Percentiles rank a stretch among this genome's conserved stretches.
Evolutionary conservation across 2,797 vertebrate species (phyloP).

Genomic region (Danio tinwini): DNA sequence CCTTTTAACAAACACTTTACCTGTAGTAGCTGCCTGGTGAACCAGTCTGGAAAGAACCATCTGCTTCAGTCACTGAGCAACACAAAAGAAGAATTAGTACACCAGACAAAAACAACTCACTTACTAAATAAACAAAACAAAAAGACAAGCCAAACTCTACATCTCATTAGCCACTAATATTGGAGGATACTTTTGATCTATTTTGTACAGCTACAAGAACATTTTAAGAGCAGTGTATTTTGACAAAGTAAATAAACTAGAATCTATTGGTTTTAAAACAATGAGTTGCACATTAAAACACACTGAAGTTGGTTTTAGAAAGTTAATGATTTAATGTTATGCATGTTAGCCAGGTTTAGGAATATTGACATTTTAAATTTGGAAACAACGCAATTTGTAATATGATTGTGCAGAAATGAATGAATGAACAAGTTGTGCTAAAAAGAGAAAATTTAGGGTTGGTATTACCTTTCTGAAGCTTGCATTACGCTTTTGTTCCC

Average conservation of each 20-base stretch:
- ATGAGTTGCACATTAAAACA: background rate
- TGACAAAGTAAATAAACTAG: slow-evolving; percentile 17
- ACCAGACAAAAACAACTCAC: background rate
- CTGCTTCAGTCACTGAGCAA: slow-evolving; percentile 40
- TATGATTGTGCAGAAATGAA: slow-evolving; percentile 26
- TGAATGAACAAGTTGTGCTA: slow-evolving; percentile 69
- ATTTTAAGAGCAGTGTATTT: slow-evolving; percentile 23
- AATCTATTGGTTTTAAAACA: slow-evolving; percentile 30
- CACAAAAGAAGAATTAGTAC: slow-evolving; percentile 29
- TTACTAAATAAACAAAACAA: background rate
- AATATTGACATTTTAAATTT: slow-evolving; percentile 40
- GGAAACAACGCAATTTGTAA: slow-evolving; percentile 20
- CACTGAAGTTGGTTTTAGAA: slow-evolving; percentile 6
- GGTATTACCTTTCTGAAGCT: slow-evolving; percentile 85
- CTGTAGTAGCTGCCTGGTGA: slow-evolving; percentile 16
- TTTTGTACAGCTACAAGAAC: slow-evolving; percentile 22
- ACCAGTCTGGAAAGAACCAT: slow-evolving; percentile 37
- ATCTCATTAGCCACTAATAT: slow-evolving; percentile 3
- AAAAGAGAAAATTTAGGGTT: slow-evolving; percentile 82
- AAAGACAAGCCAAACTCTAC: background rate
- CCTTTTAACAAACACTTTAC: slow-evolving; percentile 1
- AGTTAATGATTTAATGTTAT: background rate
- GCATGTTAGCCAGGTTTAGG: slow-evolving; percentile 23
- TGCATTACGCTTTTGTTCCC: slow-evolving; percentile 84
- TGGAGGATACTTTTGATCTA: background rate